Percentiles rank a stretch among this genome's conserved stretches.
Conservation (phyloP, 1,140 invertebrate genomes). For the Akabosia matsudoensis region DNA sequence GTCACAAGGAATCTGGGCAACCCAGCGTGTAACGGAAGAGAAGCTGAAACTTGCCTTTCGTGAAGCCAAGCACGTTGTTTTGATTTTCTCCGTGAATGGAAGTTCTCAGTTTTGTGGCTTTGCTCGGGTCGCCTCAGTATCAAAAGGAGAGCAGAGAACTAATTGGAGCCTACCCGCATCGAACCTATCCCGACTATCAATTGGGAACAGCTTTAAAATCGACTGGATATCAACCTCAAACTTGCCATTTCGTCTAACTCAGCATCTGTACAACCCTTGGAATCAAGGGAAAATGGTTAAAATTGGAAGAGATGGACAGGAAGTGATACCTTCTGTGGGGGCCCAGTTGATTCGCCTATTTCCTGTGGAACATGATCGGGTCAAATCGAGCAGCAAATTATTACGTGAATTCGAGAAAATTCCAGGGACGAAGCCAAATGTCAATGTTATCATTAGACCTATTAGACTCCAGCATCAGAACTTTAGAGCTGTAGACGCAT, state of each 20-base stretch:
- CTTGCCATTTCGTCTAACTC: conserved; percentile 83
- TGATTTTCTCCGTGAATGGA: conserved; percentile 96
- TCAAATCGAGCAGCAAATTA: too few relatives aligned
- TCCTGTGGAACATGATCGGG: too few relatives aligned
- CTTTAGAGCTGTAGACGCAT: too few relatives aligned
- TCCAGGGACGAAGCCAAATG: too few relatives aligned
- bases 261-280: conserved; percentile 94
- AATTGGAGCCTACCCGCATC: conserved; percentile 92
- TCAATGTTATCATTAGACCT: too few relatives aligned
- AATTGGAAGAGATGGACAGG: conserved; percentile 92
- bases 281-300: conserved; percentile 98
- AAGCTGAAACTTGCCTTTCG: conserved; percentile 91
- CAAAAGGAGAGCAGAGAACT: conserved; percentile 81
- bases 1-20: conserved; percentile 95
- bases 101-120: conserved; percentile 89
- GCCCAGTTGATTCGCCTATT: too few relatives aligned
- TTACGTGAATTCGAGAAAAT: too few relatives aligned
- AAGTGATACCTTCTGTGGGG: too few relatives aligned
- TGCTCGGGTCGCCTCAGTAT: conserved; percentile 81
- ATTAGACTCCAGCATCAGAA: too few relatives aligned
- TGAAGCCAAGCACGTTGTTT: conserved; percentile 86
- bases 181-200: conserved; percentile 83
- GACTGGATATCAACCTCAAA: conserved; percentile 83
- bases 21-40: conserved; percentile 91
- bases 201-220: conserved; percentile 91